A percentile compares a stretch with the other conserved stretches of the same genome.
Conservation (phyloP, 2,797 vertebrate species). For the Schizopygopsis pylzovi region DNA sequence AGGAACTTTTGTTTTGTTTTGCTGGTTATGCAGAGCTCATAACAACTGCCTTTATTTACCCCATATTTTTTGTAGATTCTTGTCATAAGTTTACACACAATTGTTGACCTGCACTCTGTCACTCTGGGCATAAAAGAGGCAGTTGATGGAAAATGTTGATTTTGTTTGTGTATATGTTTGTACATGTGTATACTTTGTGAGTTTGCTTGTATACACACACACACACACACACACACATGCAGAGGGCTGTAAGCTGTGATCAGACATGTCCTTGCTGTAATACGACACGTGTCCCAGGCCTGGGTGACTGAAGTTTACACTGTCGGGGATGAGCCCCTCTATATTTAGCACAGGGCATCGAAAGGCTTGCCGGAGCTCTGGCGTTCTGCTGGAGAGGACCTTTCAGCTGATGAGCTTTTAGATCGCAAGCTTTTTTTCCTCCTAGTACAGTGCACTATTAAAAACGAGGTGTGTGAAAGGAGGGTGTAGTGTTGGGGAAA, state of each 20-base stretch:
- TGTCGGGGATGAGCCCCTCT: conserved; percentile 65
- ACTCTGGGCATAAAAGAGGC: background rate
- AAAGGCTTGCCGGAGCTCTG: conserved; percentile 51
- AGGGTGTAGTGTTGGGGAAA: conserved; percentile 23
- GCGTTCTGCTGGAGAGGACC: conserved; percentile 51
- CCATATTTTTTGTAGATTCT: background rate
- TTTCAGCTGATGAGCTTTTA: conserved; percentile 62
- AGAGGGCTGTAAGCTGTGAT: conserved; percentile 24
- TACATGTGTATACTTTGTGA: conserved; percentile 15
- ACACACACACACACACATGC: conserved; percentile 1
- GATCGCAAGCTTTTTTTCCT: conserved; percentile 3
- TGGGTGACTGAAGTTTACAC: conserved; percentile 64
- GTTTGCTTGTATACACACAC: background rate
- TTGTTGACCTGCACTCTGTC: background rate
- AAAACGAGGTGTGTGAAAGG: conserved; percentile 28
- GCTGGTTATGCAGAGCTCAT: background rate
- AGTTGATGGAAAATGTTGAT: conserved; percentile 32
- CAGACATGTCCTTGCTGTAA: conserved; percentile 64
- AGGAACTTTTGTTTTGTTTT: background rate
- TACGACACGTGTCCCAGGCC: conserved; percentile 61
- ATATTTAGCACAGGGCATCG: conserved; percentile 69
- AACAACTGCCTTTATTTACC: background rate
- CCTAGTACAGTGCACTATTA: background rate
- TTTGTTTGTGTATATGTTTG: conserved; percentile 32
- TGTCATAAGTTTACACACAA: background rate